Conservation (phyloP, 2,113 vertebrate genomes). For the Protomyctophum bolini region DNA sequence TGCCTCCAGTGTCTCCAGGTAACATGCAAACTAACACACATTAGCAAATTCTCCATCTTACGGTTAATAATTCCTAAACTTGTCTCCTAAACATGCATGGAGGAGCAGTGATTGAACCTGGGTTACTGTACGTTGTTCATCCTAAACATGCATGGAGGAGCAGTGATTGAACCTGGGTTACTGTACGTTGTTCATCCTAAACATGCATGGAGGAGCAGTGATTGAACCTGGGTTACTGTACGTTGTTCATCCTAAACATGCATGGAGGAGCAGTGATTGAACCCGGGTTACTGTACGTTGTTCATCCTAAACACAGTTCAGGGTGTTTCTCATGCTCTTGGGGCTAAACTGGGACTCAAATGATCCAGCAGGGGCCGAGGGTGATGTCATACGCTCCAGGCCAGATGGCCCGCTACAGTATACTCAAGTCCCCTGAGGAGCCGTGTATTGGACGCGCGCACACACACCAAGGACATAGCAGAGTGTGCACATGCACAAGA, state of each 20-base stretch:
- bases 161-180: constrained; percentile 20
- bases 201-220: not conserved
- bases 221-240: constrained; percentile 21
- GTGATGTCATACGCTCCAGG: constrained; percentile 24
- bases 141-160: not conserved
- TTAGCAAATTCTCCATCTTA: too few relatives aligned
- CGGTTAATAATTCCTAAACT: constrained; percentile 22
- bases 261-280: not conserved
- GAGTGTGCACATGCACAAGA: not conserved
- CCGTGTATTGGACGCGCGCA: constrained; percentile 4
- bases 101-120: constrained; percentile 10
- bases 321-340: not conserved
- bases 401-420: constrained; percentile 11
- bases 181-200: constrained; percentile 6
- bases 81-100: not conserved
- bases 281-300: constrained; percentile 16
- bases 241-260: constrained; percentile 1
- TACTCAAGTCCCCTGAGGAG: not conserved
- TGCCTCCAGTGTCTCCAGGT: constrained; percentile 3
- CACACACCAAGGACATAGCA: not conserved
- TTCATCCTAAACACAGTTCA: constrained; percentile 12
- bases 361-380: constrained; percentile 3
- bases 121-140: too few relatives aligned
- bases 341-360: not conserved
- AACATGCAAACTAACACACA: too few relatives aligned